Base-by-base conservation (phyloP, 2,113 vertebrate species). In the Apodemus sylvaticus region DNA sequence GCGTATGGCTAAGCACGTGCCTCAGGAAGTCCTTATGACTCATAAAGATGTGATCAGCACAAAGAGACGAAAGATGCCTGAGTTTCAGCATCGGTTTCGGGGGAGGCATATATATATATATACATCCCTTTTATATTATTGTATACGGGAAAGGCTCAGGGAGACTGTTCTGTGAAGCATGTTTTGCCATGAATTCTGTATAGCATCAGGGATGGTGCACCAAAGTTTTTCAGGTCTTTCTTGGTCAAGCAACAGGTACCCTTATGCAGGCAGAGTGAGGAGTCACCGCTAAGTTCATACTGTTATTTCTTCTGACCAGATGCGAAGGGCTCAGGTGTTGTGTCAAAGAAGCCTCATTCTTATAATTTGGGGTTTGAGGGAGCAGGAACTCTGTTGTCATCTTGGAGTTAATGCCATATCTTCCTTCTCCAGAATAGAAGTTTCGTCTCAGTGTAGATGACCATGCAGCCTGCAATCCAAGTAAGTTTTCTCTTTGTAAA, bases 381-480 rank as follows among this genome's bases (percentile, higher is more conserved):
- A 77, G 24, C 48, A 26, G 53, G 58, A 77, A 93, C 90, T 13
- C 71, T 94, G n/a, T 2, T 51, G 24, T 39, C 19, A 2, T 85
- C 70, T 90, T 13, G 39, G 26, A 92, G 89, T 97, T 96, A 96
- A 94, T 86, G 48, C 20, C 97, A 51, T 94, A 51, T 94, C 79
- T 12, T 98, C 51, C 97, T 85, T 98, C 92, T 87, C 39, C 74
- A 98, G 98, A 89, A 92, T 68, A 77, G 90, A 58, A 96, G 83
- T 68, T 94, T 97, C 45, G 96, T 93, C 95, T 97, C 95, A 97
- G 86, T 81, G 70, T 94, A 96, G 48, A 66, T 96, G 96, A 97
- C 96, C 96, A 99, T 99, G 98, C 98, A 98, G 96, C 98, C 98
- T 98, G 97, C 98, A 93, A 97, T 98, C 98, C 98, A 99, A 97